Base-by-base conservation (phyloP, 2,797 vertebrate genomes). In the Megalops cyprinoides region DNA sequence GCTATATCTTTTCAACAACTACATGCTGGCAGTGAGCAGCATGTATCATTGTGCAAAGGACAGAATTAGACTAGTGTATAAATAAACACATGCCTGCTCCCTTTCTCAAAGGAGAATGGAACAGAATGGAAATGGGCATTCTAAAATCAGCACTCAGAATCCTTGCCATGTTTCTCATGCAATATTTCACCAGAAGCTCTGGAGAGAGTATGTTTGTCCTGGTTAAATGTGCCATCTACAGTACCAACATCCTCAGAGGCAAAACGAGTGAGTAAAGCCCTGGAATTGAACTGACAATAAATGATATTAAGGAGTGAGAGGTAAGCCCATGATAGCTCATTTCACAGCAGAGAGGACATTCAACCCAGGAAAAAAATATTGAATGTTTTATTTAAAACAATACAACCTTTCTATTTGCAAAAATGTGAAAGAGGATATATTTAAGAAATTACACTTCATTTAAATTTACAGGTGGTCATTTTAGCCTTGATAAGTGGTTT, bases 321-420 rank as follows among this genome's bases (percentile, higher is more conserved):
- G 60, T 69, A 15, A 69, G 37, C 37, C 20, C 23, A 65, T 42
- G 39, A 71, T 44, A 42, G 44, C 37, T 15, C 58, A 31, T 34
- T 12, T 5, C 23, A 44, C 1, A 15, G n/a, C 20, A 71, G 62
- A 65, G 6, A 53, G 15, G 37, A n/a, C 67, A 42, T 44, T 10
- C 18, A 71, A 20, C n/a, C 6, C 12, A 53, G 51, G 39, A 44
- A 44, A 44, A 44, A 67, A 44, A 44, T 44, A n/a, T 71, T 8
- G 39, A 71, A 71, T 71, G 44, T 71, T 3, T 71, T 71, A 42
- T 42, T 71, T 71, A 42, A 23, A 71, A 71, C 42, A 71, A 71
- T 71, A 71, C n/a, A 71, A 71, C 44, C 39, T 71, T 44, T 71
- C 39, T 44, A n/a, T 39, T 42, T 42, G 39, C 20, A 23, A 44